Evolutionary conservation across 2,888 invertebrate genomes (phyloP).

Genomic region (Polyommatus icarus): DNA sequence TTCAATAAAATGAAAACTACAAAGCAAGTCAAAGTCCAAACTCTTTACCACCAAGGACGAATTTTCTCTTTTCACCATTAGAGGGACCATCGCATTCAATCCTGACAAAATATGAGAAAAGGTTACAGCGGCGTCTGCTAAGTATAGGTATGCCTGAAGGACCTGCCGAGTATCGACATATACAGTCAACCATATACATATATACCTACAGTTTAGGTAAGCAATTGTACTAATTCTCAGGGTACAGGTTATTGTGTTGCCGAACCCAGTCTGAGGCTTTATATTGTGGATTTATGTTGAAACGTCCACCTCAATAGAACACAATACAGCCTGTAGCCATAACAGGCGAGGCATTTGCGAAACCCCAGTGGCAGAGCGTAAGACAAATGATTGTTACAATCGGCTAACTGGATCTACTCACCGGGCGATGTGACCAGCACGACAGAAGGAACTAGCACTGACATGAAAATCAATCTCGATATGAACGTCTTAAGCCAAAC

Average conservation of each 20-base stretch:
- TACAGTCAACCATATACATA: background rate
- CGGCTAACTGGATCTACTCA: constrained; percentile 41
- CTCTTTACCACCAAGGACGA: background rate
- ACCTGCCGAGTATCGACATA: too few species aligned
- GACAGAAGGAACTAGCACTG: background rate
- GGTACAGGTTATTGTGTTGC: constrained; percentile 14
- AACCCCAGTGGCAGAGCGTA: constrained; percentile 41
- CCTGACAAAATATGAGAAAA: background rate
- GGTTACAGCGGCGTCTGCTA: background rate
- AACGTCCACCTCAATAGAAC: constrained; percentile 37
- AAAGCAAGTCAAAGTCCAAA: background rate
- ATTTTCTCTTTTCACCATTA: background rate
- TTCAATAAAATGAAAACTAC: background rate
- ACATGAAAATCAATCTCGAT: background rate
- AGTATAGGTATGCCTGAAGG: background rate
- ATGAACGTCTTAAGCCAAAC: background rate
- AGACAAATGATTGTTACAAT: constrained; percentile 45
- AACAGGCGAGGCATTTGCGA: constrained; percentile 42
- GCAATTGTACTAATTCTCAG: constrained; percentile 33
- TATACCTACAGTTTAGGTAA: background rate
- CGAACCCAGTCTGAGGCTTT: constrained; percentile 28
- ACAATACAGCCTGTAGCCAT: constrained; percentile 40
- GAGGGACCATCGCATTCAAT: background rate
- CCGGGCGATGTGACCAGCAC: constrained; percentile 26
- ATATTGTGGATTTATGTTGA: constrained; percentile 39